Conservation (phyloP, 2,888 invertebrate species). For the Lamellibrachia columna region DNA sequence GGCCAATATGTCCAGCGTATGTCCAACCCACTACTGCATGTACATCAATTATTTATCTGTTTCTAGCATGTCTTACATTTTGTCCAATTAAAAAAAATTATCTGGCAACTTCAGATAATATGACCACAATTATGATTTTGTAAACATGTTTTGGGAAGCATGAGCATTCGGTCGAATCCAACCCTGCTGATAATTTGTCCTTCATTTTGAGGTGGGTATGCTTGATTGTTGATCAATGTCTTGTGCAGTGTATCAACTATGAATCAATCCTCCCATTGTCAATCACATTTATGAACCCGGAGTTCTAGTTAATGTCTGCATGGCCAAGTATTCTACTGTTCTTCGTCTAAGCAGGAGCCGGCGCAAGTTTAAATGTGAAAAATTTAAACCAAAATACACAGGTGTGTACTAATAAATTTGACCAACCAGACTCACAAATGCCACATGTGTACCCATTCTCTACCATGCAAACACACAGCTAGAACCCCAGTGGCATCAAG, state of each 20-base stretch:
- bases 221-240: slow-evolving; percentile 2
- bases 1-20: too few species aligned
- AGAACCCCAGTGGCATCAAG: neutral
- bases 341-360: neutral
- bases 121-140: neutral
- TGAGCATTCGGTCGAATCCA: neutral
- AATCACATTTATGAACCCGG: neutral
- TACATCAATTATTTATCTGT: too few species aligned
- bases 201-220: neutral
- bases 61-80: too few species aligned
- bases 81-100: neutral
- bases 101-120: neutral
- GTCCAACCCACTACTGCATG: too few species aligned
- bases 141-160: neutral
- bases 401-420: neutral
- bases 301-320: neutral
- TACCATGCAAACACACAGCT: neutral
- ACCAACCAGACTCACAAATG: neutral
- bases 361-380: neutral
- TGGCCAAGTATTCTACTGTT: neutral
- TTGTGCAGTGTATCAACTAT: slow-evolving; percentile 11
- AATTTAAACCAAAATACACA: neutral
- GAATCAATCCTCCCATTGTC: neutral
- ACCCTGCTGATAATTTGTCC: neutral
- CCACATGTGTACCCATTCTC: neutral